These are phyloP conservation scores for Spea hammondii DNA, from an alignment of 2,797 vertebrate species.

Conservation along the genomic window DNA sequence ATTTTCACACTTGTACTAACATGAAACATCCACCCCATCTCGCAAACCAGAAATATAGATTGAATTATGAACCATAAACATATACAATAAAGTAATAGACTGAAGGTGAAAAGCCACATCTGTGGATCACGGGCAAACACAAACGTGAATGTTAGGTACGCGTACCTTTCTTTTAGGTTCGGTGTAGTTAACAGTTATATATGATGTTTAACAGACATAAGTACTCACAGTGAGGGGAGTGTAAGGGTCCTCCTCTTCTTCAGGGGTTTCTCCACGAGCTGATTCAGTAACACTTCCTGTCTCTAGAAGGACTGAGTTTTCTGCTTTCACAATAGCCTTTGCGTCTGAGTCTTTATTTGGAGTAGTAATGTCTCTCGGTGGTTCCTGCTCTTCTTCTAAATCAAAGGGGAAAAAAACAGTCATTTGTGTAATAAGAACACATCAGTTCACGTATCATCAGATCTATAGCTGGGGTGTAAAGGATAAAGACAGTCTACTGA, in stretches of 20 bases:
- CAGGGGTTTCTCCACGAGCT: not conserved
- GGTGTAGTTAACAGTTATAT: too few species aligned
- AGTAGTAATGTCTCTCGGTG: not conserved
- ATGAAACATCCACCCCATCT: not conserved
- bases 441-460: not conserved
- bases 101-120: too few species aligned
- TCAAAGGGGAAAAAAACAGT: too few species aligned
- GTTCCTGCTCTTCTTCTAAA: conserved; percentile 17
- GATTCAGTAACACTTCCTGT: not conserved
- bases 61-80: not conserved
- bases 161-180: too few species aligned
- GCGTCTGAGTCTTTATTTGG: not conserved
- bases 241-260: not conserved
- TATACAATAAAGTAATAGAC: not conserved
- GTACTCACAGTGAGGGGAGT: conserved; percentile 32
- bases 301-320: not conserved
- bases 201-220: not conserved
- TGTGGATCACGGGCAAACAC: too few species aligned
- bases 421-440: not conserved
- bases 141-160: too few species aligned
- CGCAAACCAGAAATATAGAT: not conserved
- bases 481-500: too few species aligned
- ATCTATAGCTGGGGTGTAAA: not conserved
- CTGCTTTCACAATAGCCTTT: not conserved
- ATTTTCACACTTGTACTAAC: too few species aligned